These are phyloP conservation scores for Trichopria drosophilae DNA, from an alignment of 2,888 invertebrate species.

Conservation along the genomic window DNA sequence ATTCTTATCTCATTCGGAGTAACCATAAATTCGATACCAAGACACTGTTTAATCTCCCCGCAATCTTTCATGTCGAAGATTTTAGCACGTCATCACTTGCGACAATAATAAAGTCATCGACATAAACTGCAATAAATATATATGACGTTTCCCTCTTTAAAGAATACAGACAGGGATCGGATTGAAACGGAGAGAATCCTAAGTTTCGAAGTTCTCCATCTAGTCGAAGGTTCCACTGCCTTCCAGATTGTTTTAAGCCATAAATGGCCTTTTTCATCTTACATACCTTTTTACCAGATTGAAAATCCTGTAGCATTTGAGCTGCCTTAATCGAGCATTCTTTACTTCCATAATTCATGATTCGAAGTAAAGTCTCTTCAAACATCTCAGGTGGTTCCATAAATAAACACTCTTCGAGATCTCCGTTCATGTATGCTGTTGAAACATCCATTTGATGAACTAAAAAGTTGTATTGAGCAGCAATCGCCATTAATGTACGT, in stretches of 20 bases:
- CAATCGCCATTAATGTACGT: slow-evolving; percentile 26
- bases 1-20: not conserved
- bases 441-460: slow-evolving; percentile 36
- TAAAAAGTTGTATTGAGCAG: slow-evolving; percentile 25
- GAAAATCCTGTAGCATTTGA: slow-evolving; percentile 6
- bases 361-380: slow-evolving; percentile 10
- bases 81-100: not conserved
- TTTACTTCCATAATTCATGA: not conserved
- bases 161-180: slow-evolving; percentile 7
- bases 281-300: slow-evolving; percentile 24
- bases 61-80: not conserved
- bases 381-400: slow-evolving; percentile 33
- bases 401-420: slow-evolving; percentile 13
- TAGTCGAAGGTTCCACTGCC: slow-evolving; percentile 1
- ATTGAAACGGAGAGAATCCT: slow-evolving; percentile 1
- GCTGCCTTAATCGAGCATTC: slow-evolving; percentile 8
- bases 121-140: not conserved
- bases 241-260: slow-evolving; percentile 16
- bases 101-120: not conserved
- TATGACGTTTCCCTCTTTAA: not conserved
- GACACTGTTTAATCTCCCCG: not conserved
- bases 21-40: not conserved
- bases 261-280: slow-evolving; percentile 20
- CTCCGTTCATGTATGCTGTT: slow-evolving; percentile 38
- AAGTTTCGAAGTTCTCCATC: not conserved